These are phyloP conservation scores for Dendrophyllia cribrosa DNA, from an alignment of 64 coral and sea anemone species.

Conservation along the genomic window DNA sequence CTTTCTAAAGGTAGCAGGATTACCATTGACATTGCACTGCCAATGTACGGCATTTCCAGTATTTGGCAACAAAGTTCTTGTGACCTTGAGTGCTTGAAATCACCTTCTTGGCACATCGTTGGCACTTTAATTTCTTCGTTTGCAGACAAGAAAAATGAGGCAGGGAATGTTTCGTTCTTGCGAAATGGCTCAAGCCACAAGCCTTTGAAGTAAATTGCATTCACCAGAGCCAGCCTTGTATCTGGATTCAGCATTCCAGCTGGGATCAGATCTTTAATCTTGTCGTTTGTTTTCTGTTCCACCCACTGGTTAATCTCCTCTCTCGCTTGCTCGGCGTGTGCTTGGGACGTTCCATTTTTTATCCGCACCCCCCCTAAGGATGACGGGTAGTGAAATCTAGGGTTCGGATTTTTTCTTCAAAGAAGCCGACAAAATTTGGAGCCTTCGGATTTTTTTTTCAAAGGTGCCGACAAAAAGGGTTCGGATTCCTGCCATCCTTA, in stretches of 20 bases:
- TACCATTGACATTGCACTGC: conserved; percentile 43
- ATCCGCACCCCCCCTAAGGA: too few species aligned
- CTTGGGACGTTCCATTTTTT: too few species aligned
- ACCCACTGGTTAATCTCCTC: conserved; percentile 88
- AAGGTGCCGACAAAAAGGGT: too few species aligned
- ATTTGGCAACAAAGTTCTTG: conserved; percentile 46
- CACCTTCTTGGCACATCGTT: conserved; percentile 53
- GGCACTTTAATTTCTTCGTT: conserved; percentile 10
- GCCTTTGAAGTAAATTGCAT: conserved; percentile 92
- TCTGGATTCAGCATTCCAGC: conserved; percentile 32
- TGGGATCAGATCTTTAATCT: conserved; percentile 74
- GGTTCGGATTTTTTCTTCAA: too few species aligned
- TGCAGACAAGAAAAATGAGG: background rate
- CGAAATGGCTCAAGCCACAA: conserved; percentile 63
- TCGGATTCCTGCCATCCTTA: too few species aligned
- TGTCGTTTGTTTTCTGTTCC: conserved; percentile 78
- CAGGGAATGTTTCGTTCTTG: background rate
- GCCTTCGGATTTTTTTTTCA: too few species aligned
- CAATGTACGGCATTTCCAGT: conserved; percentile 54
- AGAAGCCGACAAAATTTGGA: too few species aligned
- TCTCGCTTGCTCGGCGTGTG: conserved; percentile 53
- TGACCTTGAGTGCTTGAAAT: conserved; percentile 38
- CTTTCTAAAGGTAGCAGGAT: conserved; percentile 58
- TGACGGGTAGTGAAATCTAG: too few species aligned
- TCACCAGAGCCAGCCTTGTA: conserved; percentile 73